Percentiles rank a stretch among this genome's conserved stretches.
Conservation (phyloP, 2,888 invertebrate genomes). For the Cantharis rustica region DNA sequence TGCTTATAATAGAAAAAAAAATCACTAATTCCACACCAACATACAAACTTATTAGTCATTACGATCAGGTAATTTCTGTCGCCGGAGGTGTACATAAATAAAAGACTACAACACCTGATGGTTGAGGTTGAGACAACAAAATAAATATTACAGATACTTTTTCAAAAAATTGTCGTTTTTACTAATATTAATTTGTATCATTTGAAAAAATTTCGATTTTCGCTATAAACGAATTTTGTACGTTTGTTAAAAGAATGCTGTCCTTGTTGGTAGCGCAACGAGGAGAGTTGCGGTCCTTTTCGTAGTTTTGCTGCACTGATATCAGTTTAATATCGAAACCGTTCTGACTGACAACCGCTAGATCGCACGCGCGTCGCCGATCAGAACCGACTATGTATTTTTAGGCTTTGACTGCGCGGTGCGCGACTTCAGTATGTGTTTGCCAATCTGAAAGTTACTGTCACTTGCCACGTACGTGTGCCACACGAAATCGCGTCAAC, state of each 20-base stretch:
- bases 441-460: slow-evolving; percentile 49
- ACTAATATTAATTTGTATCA: not conserved
- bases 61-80: not conserved
- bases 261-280: not conserved
- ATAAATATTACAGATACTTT: not conserved
- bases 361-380: slow-evolving; percentile 61
- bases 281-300: not conserved
- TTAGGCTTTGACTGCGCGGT: slow-evolving; percentile 50
- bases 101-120: not conserved
- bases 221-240: not conserved
- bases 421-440: slow-evolving; percentile 62
- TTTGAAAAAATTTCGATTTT: not conserved
- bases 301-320: slow-evolving; percentile 23
- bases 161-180: not conserved
- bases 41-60: not conserved
- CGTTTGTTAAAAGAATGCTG: not conserved
- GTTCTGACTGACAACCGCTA: slow-evolving; percentile 54
- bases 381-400: slow-evolving; percentile 50
- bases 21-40: not conserved
- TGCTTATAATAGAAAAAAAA: not conserved
- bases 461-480: slow-evolving; percentile 46
- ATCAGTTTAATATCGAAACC: slow-evolving; percentile 24
- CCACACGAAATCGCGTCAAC: slow-evolving; percentile 48
- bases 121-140: not conserved
- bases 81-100: not conserved